Evolutionary conservation across 2,797 vertebrate species (phyloP).

Genomic region (Acanthurus tractus): DNA sequence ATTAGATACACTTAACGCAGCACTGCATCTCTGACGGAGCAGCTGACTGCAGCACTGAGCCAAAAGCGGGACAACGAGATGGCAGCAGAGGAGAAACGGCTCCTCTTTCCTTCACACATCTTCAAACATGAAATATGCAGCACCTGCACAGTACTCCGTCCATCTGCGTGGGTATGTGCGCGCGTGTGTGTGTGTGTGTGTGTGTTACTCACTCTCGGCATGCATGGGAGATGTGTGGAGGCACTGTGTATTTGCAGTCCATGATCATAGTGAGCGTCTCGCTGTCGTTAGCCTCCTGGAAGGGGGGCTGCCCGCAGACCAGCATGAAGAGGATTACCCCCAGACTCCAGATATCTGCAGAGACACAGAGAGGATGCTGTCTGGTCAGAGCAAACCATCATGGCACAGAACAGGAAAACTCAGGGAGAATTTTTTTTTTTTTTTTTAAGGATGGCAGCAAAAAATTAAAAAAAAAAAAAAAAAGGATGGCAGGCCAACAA

Average conservation of each 20-base stretch:
- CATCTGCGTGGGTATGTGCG: conserved; percentile 49
- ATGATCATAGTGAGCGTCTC: conserved; percentile 96
- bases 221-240: conserved; percentile 85
- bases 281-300: conserved; percentile 94
- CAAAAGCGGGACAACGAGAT: conserved; percentile 61
- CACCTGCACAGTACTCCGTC: conserved; percentile 71
- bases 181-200: conserved; percentile 5
- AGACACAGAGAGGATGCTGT: conserved; percentile 24
- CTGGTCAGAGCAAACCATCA: neutral
- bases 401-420: neutral
- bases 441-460: neutral
- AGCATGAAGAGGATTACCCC: conserved; percentile 94
- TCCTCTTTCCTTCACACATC: conserved; percentile 66
- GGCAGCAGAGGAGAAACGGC: conserved; percentile 40
- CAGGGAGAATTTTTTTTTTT: neutral
- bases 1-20: conserved; percentile 78
- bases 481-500: conserved; percentile 16
- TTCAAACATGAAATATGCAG: conserved; percentile 83
- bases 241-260: conserved; percentile 93
- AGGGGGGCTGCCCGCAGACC: conserved; percentile 93
- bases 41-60: conserved; percentile 65
- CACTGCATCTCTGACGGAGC: conserved; percentile 63
- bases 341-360: conserved; percentile 92
- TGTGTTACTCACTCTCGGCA: conserved; percentile 88
- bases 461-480: neutral